Conservation (phyloP, 2,797 vertebrate genomes). For the Muraenolepis orangiensis region DNA sequence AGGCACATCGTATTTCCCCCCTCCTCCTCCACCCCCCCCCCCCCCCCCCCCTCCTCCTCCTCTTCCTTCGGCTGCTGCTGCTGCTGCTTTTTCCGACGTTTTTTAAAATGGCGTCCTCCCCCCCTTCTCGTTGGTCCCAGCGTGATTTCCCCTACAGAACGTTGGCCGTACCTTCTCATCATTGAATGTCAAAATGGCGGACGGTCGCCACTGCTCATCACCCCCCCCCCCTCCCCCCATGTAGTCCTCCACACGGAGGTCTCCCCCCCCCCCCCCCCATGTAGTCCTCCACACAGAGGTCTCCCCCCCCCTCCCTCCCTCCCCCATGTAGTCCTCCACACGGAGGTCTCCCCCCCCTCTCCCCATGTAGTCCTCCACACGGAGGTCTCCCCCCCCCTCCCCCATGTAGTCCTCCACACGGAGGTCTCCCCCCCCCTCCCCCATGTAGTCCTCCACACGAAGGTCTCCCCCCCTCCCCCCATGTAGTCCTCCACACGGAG, state of each 20-base stretch:
- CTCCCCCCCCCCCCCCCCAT: neutral
- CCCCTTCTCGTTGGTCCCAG: slow-evolving; percentile 46
- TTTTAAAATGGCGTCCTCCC: slow-evolving; percentile 32
- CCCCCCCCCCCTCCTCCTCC: neutral
- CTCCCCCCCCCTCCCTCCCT: neutral
- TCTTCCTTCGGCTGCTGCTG: no score
- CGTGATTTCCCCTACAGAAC: slow-evolving; percentile 48
- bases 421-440: slow-evolving; percentile 31
- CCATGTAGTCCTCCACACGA: slow-evolving; percentile 1
- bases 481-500: no score
- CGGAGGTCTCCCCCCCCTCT: neutral
- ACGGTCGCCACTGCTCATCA: slow-evolving; percentile 48
- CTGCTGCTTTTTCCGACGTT: slow-evolving; percentile 45
- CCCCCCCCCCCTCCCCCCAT: slow-evolving; percentile 48
- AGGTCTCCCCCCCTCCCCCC: neutral
- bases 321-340: no score
- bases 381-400: neutral
- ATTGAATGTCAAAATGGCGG: slow-evolving; percentile 40
- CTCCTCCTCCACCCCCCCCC: slow-evolving; percentile 15
- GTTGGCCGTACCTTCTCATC: slow-evolving; percentile 53
- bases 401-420: no score
- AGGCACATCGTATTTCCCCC: slow-evolving; percentile 54
- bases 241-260: neutral
- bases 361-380: neutral
- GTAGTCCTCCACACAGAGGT: no score